phyloP scores from a whole-genome alignment of 2,888 invertebrate species.

The Diloba caeruleocephala region DNA sequence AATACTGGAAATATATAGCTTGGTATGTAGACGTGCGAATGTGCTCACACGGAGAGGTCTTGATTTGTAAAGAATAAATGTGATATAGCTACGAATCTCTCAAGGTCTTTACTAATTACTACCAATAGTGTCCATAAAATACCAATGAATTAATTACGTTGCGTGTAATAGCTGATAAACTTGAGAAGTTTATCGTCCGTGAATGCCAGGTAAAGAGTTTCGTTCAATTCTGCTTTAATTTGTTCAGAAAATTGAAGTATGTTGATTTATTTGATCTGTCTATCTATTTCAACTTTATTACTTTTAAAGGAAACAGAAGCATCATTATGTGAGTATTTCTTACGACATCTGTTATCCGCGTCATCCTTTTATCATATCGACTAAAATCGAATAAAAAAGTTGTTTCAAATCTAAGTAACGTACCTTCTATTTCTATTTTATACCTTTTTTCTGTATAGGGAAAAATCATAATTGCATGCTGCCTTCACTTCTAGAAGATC shows the following conservation, averaged over 20 bases:
- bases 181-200: conserved; percentile 10
- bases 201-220: neutral
- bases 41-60: too few relatives aligned
- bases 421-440: too few relatives aligned
- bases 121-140: conserved; percentile 7
- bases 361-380: too few relatives aligned
- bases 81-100: too few relatives aligned
- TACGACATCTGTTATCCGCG: neutral
- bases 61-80: too few relatives aligned
- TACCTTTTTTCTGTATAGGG: too few relatives aligned
- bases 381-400: too few relatives aligned
- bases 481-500: too few relatives aligned
- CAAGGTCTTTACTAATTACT: neutral
- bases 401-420: too few relatives aligned
- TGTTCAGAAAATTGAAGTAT: conserved; percentile 29
- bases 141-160: conserved; percentile 12
- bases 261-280: conserved; percentile 18
- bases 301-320: conserved; percentile 14
- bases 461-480: too few relatives aligned
- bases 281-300: conserved; percentile 7
- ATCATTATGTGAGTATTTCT: conserved; percentile 44
- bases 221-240: conserved; percentile 9
- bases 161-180: conserved; percentile 16
- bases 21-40: too few relatives aligned
- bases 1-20: too few relatives aligned